Percentiles rank a stretch among this genome's conserved stretches.
These are phyloP conservation scores for Andrena praecox DNA, from an alignment of 2,888 invertebrate genomes.

Conservation along the genomic window DNA sequence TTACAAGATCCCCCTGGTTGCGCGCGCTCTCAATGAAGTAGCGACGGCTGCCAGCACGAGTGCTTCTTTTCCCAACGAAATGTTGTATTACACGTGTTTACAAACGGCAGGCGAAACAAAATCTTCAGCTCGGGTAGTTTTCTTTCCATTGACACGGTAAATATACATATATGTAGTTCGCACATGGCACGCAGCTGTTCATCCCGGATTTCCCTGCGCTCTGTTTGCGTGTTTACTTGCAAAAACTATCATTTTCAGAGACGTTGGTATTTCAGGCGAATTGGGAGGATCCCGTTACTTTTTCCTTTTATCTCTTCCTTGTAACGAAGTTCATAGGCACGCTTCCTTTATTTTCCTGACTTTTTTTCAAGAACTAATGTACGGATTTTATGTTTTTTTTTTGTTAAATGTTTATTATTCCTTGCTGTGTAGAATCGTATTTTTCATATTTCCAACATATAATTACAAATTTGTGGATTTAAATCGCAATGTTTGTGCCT, in stretches of 20 bases:
- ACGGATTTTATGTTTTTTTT: no score
- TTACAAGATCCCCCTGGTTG: conserved; percentile 50
- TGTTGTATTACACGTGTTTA: conserved; percentile 47
- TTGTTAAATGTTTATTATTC: no score
- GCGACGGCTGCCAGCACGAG: conserved; percentile 28
- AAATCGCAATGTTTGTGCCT: no score
- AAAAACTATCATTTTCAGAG: conserved; percentile 9
- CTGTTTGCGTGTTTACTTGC: not conserved
- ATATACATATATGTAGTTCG: conserved; percentile 11
- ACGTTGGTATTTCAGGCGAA: not conserved
- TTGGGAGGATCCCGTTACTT: not conserved
- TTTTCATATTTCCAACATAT: no score
- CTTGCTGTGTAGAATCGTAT: no score
- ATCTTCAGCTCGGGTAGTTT: conserved; percentile 28
- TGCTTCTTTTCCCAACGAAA: conserved; percentile 45
- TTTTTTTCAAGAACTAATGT: no score
- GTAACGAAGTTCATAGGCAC: no score
- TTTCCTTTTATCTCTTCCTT: not conserved
- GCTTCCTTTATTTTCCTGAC: no score
- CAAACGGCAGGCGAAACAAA: conserved; percentile 33
- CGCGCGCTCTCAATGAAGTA: conserved; percentile 53
- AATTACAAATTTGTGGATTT: no score
- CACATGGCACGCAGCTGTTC: not conserved
- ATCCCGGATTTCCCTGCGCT: not conserved
- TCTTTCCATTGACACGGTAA: conserved; percentile 43